These are phyloP conservation scores for Plotosus lineatus DNA, from an alignment of 2,113 vertebrate species.

Conservation along the genomic window DNA sequence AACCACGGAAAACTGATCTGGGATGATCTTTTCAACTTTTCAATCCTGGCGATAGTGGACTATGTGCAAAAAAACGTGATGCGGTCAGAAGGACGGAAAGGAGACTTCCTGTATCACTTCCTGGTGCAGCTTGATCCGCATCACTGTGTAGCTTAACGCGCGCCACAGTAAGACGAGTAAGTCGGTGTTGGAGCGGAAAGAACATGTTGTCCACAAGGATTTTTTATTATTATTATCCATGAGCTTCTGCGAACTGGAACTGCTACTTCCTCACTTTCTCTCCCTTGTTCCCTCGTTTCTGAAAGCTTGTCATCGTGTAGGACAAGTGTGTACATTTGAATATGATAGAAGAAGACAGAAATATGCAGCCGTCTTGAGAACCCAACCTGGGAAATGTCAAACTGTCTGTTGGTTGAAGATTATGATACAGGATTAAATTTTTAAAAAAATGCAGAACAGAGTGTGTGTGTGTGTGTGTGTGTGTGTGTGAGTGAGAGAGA, in stretches of 20 bases:
- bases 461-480: background rate
- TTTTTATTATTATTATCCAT: background rate
- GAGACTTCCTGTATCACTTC: background rate
- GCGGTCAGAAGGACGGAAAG: background rate
- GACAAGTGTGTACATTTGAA: background rate
- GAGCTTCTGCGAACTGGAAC: background rate
- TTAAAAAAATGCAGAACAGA: conserved; percentile 29
- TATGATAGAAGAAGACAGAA: conserved; percentile 4
- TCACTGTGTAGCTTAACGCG: background rate
- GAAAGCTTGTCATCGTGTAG: conserved; percentile 4
- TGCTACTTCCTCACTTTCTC: conserved; percentile 15
- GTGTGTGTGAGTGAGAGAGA: background rate
- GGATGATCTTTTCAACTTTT: background rate
- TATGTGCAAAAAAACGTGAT: background rate
- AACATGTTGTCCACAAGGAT: background rate
- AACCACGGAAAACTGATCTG: background rate
- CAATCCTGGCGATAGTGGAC: background rate
- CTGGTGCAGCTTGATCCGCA: background rate
- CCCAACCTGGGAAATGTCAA: conserved; percentile 18
- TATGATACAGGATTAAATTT: conserved; percentile 59
- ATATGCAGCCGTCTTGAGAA: background rate
- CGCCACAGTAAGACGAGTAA: background rate
- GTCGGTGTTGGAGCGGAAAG: background rate
- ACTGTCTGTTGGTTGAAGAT: conserved; percentile 53
- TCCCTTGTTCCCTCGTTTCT: conserved; percentile 14